Evolutionary conservation across 2,888 invertebrate species (phyloP).

Genomic region (Chamaedrilus cognettii): DNA sequence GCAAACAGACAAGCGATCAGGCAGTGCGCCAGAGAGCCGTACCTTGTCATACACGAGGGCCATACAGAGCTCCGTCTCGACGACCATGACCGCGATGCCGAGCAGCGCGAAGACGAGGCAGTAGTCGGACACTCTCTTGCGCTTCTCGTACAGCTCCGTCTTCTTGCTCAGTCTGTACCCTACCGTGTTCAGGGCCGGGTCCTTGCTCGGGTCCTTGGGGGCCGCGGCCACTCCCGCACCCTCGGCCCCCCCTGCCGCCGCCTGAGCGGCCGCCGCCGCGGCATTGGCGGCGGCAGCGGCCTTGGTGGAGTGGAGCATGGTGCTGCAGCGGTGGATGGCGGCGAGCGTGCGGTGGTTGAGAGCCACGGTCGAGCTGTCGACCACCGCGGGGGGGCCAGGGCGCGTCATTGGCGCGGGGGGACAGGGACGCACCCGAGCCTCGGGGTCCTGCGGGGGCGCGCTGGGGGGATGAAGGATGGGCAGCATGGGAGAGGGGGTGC

Average conservation of each 20-base stretch:
- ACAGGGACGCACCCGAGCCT: too few relatives aligned
- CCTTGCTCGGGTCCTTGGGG: neutral
- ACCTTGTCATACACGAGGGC: constrained; percentile 18
- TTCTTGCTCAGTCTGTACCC: neutral
- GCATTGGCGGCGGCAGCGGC: neutral
- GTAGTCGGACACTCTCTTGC: constrained; percentile 23
- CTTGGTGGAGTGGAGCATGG: neutral
- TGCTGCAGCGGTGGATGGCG: neutral
- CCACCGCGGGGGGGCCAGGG: too few relatives aligned
- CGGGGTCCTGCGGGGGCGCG: too few relatives aligned
- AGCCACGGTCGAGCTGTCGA: neutral
- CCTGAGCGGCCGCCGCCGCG: neutral
- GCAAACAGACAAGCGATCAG: too few relatives aligned
- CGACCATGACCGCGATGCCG: constrained; percentile 21
- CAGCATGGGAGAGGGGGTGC: too few relatives aligned
- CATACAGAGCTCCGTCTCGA: constrained; percentile 19
- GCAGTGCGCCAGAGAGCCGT: too few relatives aligned
- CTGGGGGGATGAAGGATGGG: too few relatives aligned
- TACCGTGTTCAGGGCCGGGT: neutral
- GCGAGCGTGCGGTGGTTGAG: neutral
- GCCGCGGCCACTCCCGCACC: too few relatives aligned
- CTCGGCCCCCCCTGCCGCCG: neutral
- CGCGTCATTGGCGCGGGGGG: too few relatives aligned
- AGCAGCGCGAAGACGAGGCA: constrained; percentile 24
- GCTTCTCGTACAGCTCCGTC: constrained; percentile 13